Base-by-base conservation (phyloP, 1,140 invertebrate species). In the Portunus trituberculatus region DNA sequence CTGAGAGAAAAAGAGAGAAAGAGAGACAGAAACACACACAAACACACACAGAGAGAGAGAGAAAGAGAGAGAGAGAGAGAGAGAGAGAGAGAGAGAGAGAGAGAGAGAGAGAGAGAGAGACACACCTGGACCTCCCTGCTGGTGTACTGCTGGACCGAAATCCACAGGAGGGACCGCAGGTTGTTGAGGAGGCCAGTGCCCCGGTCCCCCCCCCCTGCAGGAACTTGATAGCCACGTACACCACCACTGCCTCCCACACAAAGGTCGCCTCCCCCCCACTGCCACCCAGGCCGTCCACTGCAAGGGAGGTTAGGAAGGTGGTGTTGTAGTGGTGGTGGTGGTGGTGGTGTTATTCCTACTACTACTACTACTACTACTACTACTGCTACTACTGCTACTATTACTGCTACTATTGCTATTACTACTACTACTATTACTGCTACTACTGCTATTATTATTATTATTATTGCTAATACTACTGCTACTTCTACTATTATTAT, bases 121-220 rank as follows among this genome's bases (percentile, higher is more conserved):
- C 96, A 97, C 96, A 99, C 98, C 97, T 99, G 98, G 67, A 99
- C 98, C 97, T 99, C 98, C 95, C 98, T 97, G 6, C 99, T 99
- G 3, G 99, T 99, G 96, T 99, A 99, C 97, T 99, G 99, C 96
- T 99, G 98, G 88, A 99, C 98, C 96, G 98, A 97, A 96, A 99
- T 99, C 99, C 99, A 99, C 7, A 99, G 97, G 97, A 99, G 99
- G 2, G 98, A 98, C 83, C 99, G 97, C 1, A 99, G 96, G 97
- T 99, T 99, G 97, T 99, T 99, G 14, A 99, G 97, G 84, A 99
- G 97, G 29, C 99, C 99, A 98, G 98, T 98, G n/a, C 98, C 97
- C 99, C 99, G 20, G 98, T 98, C 88, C 98, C 98, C 45, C 98
- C 98, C 2, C 99, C 99, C 98, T 99, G 99, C 0, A 99, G 97